phyloP scores from a whole-genome alignment of 2,888 invertebrate species.

The Nomada ferruginata region DNA sequence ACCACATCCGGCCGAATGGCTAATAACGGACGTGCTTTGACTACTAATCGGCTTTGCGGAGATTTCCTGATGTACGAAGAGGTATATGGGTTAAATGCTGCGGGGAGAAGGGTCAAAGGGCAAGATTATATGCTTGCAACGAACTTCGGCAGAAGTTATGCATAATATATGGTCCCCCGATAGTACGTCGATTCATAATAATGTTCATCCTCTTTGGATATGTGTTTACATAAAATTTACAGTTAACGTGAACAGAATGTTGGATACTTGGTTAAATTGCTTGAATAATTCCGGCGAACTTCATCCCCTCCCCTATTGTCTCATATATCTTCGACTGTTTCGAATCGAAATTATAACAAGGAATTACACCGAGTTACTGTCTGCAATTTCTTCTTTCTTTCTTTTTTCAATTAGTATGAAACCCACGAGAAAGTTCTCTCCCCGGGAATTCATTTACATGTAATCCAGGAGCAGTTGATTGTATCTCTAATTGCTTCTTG shows the following conservation, averaged over 20 bases:
- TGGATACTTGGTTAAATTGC: not conserved
- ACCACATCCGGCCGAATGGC: constrained; percentile 74
- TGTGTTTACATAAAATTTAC: constrained; percentile 30
- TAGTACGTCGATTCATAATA: constrained; percentile 59
- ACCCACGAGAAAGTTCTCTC: not conserved
- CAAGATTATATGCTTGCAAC: constrained; percentile 47
- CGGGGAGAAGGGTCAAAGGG: constrained; percentile 45
- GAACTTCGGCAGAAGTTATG: constrained; percentile 56
- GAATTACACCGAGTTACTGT: not conserved
- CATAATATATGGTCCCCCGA: constrained; percentile 67
- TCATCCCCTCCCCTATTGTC: not conserved
- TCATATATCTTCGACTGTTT: no score
- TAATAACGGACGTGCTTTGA: constrained; percentile 82
- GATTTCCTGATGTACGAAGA: constrained; percentile 65
- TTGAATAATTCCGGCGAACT: not conserved
- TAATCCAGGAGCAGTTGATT: constrained; percentile 35
- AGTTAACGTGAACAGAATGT: not conserved
- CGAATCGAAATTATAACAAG: no score
- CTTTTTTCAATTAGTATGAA: not conserved
- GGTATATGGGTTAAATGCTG: constrained; percentile 58
- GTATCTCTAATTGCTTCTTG: constrained; percentile 55
- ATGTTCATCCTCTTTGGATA: constrained; percentile 28
- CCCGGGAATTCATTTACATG: constrained; percentile 31
- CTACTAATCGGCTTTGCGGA: constrained; percentile 77
- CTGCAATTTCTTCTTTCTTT: not conserved